These are phyloP conservation scores for Bolborhynchus lineola DNA, from an alignment of 2,113 vertebrate genomes.

Conservation along the genomic window DNA sequence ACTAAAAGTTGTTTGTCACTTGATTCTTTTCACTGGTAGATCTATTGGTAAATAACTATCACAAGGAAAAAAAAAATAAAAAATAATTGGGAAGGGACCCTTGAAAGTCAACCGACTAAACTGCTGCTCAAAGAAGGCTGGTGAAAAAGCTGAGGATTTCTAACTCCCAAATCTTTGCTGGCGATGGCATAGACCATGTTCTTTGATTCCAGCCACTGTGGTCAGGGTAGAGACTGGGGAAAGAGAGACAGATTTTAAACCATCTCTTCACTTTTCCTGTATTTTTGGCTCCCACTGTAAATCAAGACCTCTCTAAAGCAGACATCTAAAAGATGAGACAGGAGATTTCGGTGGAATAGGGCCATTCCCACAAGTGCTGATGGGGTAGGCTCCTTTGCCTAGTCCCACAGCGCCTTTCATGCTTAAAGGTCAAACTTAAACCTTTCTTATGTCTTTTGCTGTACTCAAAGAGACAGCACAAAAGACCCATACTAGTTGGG, in stretches of 20 bases:
- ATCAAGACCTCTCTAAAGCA: not conserved
- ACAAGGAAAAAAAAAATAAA: not conserved
- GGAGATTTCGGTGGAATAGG: not conserved
- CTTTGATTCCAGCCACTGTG: not conserved
- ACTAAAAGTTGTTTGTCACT: not conserved
- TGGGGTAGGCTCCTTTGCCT: fast-evolving
- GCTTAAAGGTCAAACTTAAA: not conserved
- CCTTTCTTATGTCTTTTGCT: not conserved
- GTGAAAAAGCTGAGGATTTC: not conserved
- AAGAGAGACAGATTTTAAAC: not conserved
- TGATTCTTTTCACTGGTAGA: not conserved
- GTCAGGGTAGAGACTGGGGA: not conserved
- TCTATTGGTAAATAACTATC: not conserved
- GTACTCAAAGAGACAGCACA: not conserved
- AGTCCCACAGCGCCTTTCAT: not conserved
- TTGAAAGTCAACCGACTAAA: not conserved
- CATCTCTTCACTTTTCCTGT: not conserved
- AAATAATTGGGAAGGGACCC: not conserved
- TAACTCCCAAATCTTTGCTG: not conserved
- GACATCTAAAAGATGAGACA: not conserved
- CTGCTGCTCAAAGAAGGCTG: not conserved
- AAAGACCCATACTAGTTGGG: not conserved
- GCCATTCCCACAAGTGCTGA: conserved; percentile 1
- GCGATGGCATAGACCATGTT: not conserved
- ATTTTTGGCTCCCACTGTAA: conserved; percentile 19